Conservation (phyloP, 2,888 invertebrate species). For the Hoplodrina blanda region DNA sequence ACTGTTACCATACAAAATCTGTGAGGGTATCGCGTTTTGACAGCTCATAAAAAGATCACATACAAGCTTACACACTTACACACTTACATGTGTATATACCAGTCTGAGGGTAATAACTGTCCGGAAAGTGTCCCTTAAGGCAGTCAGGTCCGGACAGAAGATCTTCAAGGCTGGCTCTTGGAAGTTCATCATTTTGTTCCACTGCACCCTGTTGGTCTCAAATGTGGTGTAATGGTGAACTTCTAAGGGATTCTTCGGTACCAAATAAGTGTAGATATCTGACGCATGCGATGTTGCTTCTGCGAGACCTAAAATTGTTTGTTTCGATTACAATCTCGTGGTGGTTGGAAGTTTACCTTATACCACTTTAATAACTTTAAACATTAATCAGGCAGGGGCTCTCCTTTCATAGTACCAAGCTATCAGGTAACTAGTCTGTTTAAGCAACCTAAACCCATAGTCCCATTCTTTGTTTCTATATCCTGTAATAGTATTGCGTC, state of each 20-base stretch:
- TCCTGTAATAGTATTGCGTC: no score
- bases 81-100: conserved; percentile 87
- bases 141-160: conserved; percentile 86
- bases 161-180: conserved; percentile 87
- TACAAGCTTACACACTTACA: no score
- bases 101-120: conserved; percentile 86
- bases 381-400: no score
- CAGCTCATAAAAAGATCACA: no score
- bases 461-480: no score
- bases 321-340: not conserved
- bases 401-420: no score
- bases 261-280: conserved; percentile 76
- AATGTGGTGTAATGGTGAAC: conserved; percentile 83
- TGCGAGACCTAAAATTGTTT: conserved; percentile 44
- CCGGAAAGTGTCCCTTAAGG: conserved; percentile 90
- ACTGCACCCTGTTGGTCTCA: conserved; percentile 87
- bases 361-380: not conserved
- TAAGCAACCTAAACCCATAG: no score
- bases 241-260: conserved; percentile 73
- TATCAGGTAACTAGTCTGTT: no score
- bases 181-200: conserved; percentile 90
- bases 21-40: no score
- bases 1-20: no score
- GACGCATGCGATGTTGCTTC: conserved; percentile 72
- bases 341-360: not conserved